A percentile compares a stretch with the other conserved stretches of the same genome.
These are phyloP conservation scores for Zaprionus tsacasi DNA, from an alignment of 1,140 invertebrate genomes.

Conservation along the genomic window DNA sequence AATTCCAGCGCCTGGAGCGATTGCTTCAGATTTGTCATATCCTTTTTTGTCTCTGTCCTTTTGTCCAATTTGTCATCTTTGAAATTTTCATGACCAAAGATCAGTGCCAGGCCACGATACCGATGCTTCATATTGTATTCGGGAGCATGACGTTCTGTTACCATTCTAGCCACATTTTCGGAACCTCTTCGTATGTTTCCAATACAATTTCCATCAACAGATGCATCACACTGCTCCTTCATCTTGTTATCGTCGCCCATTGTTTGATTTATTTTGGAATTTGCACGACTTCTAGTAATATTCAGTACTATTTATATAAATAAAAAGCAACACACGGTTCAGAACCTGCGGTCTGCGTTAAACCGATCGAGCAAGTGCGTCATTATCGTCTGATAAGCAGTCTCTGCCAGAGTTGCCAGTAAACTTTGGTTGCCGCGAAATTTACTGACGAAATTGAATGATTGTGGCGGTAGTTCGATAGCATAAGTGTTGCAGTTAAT, in stretches of 20 bases:
- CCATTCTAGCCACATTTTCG: constrained; percentile 84
- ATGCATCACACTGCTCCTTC: too few relatives aligned
- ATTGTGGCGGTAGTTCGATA: background rate
- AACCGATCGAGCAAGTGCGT: background rate
- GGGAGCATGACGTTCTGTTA: constrained; percentile 87
- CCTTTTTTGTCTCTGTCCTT: constrained; percentile 89
- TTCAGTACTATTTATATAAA: background rate
- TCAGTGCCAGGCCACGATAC: constrained; percentile 91
- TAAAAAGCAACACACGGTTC: background rate
- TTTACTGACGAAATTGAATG: background rate
- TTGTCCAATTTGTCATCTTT: constrained; percentile 85
- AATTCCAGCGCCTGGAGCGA: constrained; percentile 89
- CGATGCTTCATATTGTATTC: constrained; percentile 94
- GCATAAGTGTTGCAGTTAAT: background rate
- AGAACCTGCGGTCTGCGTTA: background rate
- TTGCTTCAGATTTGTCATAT: constrained; percentile 87
- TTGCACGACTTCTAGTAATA: background rate
- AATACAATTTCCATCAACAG: too few relatives aligned
- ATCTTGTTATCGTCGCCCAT: background rate
- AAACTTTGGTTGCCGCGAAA: background rate
- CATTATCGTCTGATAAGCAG: background rate
- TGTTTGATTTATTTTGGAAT: background rate
- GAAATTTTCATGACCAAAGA: constrained; percentile 95
- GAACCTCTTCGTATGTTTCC: too few relatives aligned
- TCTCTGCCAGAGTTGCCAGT: background rate